Evolutionary conservation across 1,140 invertebrate genomes (phyloP), one percentile per base, ranked within the genome.

Genomic region (Sycophila sp.): DNA sequence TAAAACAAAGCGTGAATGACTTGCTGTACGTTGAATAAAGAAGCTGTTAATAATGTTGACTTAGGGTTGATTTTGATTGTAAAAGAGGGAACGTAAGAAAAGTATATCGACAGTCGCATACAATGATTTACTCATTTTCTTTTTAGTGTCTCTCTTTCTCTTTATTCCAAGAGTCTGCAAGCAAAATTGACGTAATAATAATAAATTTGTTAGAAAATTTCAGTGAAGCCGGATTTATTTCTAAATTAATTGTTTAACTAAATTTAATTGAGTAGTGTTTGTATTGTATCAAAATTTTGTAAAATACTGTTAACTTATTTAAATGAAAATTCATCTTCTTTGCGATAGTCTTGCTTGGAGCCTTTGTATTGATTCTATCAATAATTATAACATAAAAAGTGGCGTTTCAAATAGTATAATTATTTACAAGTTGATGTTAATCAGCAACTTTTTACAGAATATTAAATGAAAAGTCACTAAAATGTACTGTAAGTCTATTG

Each of bases 11-110:
- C 40, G 36, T 19, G 8, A 19, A 15, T 49, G 28, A 49, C 28
- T 58, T 49, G 10, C n/a, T 56, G 17, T 45, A 49, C 24, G 64
- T 58, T 32, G n/a, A 49, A 30, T 1, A 32, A 62, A 40, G 32
- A 59, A 42, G 7, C 11, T 71, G 36, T 70, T 77, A 78, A 72
- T 71, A 26, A n/a, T n/a, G n/a, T 78, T 77, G 11, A 58, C 19
- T n/a, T 56, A 64, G 15, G 22, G 64, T 26, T 58, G 64, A 58
- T 70, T 64, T 45, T 56, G 38, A 64, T 53, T 70, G 26, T 70
- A 26, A 55, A 71, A 45, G 19, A 30, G 19, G 49, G 34, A 64
- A 74, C 76, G 72, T 59, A 60, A 76, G 64, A 51, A 51, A 60
- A 47, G 15, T 51, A 60, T 42, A 72, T 67, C 38, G 45, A 59